Evolutionary conservation across 2,113 vertebrate genomes (phyloP), one percentile per base, ranked within the genome.

Genomic region (Lethenteron reissneri): DNA sequence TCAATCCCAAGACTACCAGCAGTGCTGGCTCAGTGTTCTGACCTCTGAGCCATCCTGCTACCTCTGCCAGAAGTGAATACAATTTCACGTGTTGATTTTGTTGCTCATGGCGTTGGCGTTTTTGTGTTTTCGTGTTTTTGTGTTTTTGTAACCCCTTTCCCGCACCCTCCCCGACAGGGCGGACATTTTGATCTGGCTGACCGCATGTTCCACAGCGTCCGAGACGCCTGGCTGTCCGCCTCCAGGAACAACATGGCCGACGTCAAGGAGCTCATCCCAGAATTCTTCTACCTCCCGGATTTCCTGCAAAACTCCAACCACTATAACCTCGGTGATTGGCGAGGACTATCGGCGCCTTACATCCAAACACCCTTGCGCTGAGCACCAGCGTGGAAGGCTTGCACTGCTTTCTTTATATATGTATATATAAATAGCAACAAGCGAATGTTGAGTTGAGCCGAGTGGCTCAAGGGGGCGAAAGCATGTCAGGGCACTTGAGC

Each of bases 171-270:
- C 64, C 21, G n/a, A 21, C 78, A 94, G 90, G 92, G 92, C 1
- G 88, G 89, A 17, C 77, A 75, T 72, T 87, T 92, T 62, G 92
- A 97, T 5, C 84, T 97, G 75, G 83, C 92, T 1, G 90, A 97
- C 74, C 82, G 90, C 72, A 95, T 95, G 89, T 97, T 97, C 76
- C 82, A 88, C 82, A 89, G 87, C 7, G 74, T 97, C 71, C 85
- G 81, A 76, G 86, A 77, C 11, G 82, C 90, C 0, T 97, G 92
- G 92, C 89, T 92, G 72, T 95, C 92, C 0, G 84, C 88, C 57
- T 95, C 92, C 57, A 83, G 77, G 72, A 88, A 92, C 79, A 95
- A 95, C 80, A 96, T 90, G 87, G 86, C 87, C 11, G 92, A 97
- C 1, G 90, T 97, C 77, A 79, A 90, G 72, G 92, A 97, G 78